Percentiles rank a stretch among this genome's conserved stretches.
Conservation (phyloP, 2,888 invertebrate genomes). For the Phyllotreta striolata region DNA sequence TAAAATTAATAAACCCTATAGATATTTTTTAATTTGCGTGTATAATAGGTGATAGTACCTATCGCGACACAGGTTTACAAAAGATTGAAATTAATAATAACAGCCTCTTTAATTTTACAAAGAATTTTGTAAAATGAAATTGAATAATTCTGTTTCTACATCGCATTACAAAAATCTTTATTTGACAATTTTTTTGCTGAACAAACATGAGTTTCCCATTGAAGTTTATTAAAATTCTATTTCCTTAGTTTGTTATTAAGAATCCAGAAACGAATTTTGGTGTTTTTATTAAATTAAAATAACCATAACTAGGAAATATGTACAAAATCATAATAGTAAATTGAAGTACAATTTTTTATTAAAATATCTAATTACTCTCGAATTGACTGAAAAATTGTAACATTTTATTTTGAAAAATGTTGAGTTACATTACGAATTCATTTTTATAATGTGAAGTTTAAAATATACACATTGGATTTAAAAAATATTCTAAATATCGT, state of each 20-base stretch:
- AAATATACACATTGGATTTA: constrained; percentile 22
- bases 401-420: constrained; percentile 15
- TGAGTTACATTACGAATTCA: constrained; percentile 16
- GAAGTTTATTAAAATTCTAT: no score
- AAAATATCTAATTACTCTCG: constrained; percentile 34
- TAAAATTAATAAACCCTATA: constrained; percentile 39
- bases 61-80: neutral
- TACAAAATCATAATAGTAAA: constrained; percentile 40
- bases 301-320: constrained; percentile 41
- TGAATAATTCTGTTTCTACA: no score
- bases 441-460: constrained; percentile 17
- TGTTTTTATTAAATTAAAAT: constrained; percentile 42
- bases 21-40: constrained; percentile 31
- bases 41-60: neutral
- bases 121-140: no score
- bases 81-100: neutral
- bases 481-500: constrained; percentile 12
- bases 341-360: constrained; percentile 40
- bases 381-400: constrained; percentile 32
- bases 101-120: no score
- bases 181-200: no score
- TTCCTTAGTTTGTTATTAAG: neutral
- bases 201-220: no score
- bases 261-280: constrained; percentile 16
- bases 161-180: no score